A percentile compares a stretch with the other conserved stretches of the same genome.
Conservation (phyloP, 2,888 invertebrate species). For the Brachyopa scutellaris region DNA sequence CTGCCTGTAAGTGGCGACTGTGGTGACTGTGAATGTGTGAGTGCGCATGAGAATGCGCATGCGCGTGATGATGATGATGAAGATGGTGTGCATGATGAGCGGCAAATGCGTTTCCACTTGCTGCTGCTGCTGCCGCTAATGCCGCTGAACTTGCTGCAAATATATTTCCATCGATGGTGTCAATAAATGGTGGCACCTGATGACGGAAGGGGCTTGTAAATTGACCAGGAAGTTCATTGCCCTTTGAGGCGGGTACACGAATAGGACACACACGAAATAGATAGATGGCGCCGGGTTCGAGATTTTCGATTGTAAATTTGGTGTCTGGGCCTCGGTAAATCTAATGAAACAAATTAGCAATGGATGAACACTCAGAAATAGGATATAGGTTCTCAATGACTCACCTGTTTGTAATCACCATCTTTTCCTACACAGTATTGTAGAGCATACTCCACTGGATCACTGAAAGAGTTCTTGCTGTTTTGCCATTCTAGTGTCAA, state of each 20-base stretch:
- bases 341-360: conserved; percentile 79
- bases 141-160: conserved; percentile 69
- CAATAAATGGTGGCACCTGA: conserved; percentile 78
- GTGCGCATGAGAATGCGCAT: conserved; percentile 72
- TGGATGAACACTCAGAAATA: background rate
- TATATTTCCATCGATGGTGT: conserved; percentile 76
- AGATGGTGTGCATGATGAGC: conserved; percentile 74
- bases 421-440: conserved; percentile 85
- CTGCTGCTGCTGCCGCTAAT: conserved; percentile 65
- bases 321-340: conserved; percentile 87
- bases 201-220: conserved; percentile 86
- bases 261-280: conserved; percentile 90
- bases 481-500: conserved; percentile 86
- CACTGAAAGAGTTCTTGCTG: conserved; percentile 84
- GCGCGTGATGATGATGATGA: conserved; percentile 74
- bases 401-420: conserved; percentile 86
- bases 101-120: conserved; percentile 64
- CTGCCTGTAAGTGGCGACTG: conserved; percentile 75
- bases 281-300: conserved; percentile 90
- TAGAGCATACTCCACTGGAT: conserved; percentile 89
- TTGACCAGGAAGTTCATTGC: conserved; percentile 85
- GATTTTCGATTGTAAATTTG: conserved; percentile 85
- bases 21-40: conserved; percentile 76
- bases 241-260: conserved; percentile 84
- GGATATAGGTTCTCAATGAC: no score